Percentiles rank a stretch among this genome's conserved stretches.
Conservation (phyloP, 2,113 vertebrate genomes). For the Rhinoderma darwinii region DNA sequence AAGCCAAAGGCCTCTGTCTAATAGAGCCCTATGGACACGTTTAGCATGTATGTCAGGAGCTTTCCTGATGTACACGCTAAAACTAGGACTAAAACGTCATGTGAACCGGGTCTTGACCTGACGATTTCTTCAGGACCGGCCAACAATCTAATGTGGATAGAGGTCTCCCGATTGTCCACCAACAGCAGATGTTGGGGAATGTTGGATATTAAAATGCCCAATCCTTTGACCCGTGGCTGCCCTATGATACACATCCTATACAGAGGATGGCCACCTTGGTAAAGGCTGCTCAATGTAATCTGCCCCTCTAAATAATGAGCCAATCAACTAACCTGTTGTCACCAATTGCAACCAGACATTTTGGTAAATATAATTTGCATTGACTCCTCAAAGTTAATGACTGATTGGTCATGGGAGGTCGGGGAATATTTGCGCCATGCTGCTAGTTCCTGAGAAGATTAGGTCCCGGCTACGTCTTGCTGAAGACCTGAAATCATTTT, state of each 20-base stretch:
- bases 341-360: constrained; percentile 3
- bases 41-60: no score
- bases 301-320: not conserved
- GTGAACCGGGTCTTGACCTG: no score
- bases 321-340: not conserved
- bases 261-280: not conserved
- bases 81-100: no score
- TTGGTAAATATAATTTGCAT: constrained; percentile 13
- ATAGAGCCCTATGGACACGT: no score
- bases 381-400: not conserved
- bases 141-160: no score
- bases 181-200: no score
- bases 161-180: no score
- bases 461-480: not conserved
- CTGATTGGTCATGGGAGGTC: not conserved
- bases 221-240: no score
- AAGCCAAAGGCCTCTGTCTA: no score
- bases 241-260: not conserved
- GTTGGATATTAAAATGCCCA: no score
- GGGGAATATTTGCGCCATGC: not conserved
- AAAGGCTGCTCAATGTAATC: not conserved
- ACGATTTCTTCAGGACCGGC: no score
- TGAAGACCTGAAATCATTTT: constrained; percentile 21
- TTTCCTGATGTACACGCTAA: no score
- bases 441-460: not conserved